Percentiles rank a stretch among this genome's conserved stretches.
These are phyloP conservation scores for Styela plicata DNA, from an alignment of 23 tunicate genomes.

Conservation along the genomic window DNA sequence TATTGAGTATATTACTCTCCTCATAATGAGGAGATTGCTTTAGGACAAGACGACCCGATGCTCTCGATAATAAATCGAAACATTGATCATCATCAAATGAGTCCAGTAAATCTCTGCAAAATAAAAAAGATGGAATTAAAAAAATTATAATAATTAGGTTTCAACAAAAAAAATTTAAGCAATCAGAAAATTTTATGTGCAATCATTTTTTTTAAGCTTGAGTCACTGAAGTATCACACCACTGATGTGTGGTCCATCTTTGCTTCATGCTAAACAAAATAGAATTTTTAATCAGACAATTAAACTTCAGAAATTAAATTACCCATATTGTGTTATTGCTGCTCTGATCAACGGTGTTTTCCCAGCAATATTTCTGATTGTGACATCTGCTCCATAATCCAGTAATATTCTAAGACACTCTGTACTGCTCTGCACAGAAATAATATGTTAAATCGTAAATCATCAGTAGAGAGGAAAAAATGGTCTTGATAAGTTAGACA, in stretches of 20 bases:
- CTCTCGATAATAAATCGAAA: not conserved
- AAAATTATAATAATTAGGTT: too few species aligned
- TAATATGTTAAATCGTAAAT: too few species aligned
- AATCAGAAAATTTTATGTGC: too few species aligned
- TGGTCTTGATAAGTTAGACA: too few species aligned
- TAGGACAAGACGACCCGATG: not conserved
- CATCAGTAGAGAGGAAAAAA: too few species aligned
- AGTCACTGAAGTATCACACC: too few species aligned
- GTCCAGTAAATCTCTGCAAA: not conserved
- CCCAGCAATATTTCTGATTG: not conserved
- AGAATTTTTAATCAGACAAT: not conserved
- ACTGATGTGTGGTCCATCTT: too few species aligned
- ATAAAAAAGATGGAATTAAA: too few species aligned
- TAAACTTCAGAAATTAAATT: not conserved
- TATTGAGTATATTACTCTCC: too few species aligned
- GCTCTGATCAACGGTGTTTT: slow-evolving; percentile 8
- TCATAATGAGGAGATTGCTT: not conserved
- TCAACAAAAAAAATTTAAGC: too few species aligned
- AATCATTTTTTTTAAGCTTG: too few species aligned
- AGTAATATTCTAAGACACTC: not conserved
- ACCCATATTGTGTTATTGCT: slow-evolving; percentile 2
- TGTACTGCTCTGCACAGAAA: not conserved
- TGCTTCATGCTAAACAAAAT: too few species aligned
- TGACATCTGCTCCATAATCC: slow-evolving; percentile 2
- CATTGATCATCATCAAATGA: not conserved